Evolutionary conservation across 64 coral and sea anemone species (phyloP), one percentile per base, ranked within the genome.

Genomic region (Pocillopora verrucosa): DNA sequence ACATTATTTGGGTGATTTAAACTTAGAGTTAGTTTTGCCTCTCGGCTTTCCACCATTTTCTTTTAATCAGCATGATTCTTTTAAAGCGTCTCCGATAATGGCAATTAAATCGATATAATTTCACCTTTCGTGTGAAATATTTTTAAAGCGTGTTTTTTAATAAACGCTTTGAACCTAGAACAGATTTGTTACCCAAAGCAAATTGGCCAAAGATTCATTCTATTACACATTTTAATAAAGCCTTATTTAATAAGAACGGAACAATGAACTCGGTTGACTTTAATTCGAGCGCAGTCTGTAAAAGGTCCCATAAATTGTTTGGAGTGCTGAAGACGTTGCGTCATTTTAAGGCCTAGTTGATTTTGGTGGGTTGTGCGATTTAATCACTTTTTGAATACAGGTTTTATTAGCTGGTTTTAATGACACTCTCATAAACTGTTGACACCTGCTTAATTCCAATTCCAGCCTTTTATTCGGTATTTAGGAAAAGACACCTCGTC

Each of bases 391-490:
- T 91, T 86, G 76, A 93, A 90, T 85, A 76, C 35, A 65, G 72
- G 76, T 74, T 93, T 93, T 75, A 96, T 90, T 93, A 93, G 86
- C 76, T 83, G 16, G 65, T 76, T 90, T 93, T 87, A 96, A 87
- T 93, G 95, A 96, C 95, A 93, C 86, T 76, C 36, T 59, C 56
- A 88, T 93, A 96, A 96, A 88, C 88, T 91, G 79, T 96, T 93
- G 95, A 96, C 95, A 96, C 95, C 95, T 93, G 70, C 65, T 83
- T 96, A 93, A 96, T 96, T 86, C 84, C 84, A 90, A 90, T 90
- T 93, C 77, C 91, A 81, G 69, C 34, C 82, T 92, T 87, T 96
- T 96, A 93, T 93, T 96, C 58, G 89, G 92, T 38, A 92, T 74
- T 86, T 92, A 90, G 88, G 93, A 91, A 88, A 89, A 88, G 87